These are phyloP conservation scores for Tympanoctomys barrerae DNA, from an alignment of 2,797 vertebrate species.

Conservation along the genomic window DNA sequence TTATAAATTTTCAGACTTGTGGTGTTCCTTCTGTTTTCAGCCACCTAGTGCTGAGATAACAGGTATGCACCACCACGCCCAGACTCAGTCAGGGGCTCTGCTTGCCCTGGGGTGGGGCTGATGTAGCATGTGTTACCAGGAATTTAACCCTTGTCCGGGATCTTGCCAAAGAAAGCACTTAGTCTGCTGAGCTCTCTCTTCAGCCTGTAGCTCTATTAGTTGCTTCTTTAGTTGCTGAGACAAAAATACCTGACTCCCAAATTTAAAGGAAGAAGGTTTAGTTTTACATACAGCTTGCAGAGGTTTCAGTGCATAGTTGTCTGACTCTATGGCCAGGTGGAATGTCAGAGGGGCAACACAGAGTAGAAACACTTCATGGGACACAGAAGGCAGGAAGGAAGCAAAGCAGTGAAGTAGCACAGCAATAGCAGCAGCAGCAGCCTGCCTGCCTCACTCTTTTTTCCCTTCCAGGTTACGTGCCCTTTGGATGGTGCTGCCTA, in stretches of 20 bases:
- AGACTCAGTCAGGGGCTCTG: no score
- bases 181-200: no score
- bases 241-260: not conserved
- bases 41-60: no score
- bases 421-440: not conserved
- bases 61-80: no score
- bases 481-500: not conserved
- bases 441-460: not conserved
- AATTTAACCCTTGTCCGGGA: no score
- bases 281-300: not conserved
- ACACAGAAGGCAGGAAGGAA: not conserved
- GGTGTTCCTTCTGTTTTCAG: no score
- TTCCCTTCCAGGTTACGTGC: not conserved
- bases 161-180: no score
- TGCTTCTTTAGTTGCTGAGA: not conserved
- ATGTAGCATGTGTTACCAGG: no score
- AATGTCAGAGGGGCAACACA: not conserved
- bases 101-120: no score
- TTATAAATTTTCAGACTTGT: not conserved
- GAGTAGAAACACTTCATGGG: not conserved
- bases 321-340: not conserved
- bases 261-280: not conserved
- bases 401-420: not conserved
- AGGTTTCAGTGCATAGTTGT: not conserved
- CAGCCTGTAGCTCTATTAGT: no score